These are phyloP conservation scores for Gambusia yucatana DNA, from an alignment of 2,797 vertebrate species.

Conservation along the genomic window DNA sequence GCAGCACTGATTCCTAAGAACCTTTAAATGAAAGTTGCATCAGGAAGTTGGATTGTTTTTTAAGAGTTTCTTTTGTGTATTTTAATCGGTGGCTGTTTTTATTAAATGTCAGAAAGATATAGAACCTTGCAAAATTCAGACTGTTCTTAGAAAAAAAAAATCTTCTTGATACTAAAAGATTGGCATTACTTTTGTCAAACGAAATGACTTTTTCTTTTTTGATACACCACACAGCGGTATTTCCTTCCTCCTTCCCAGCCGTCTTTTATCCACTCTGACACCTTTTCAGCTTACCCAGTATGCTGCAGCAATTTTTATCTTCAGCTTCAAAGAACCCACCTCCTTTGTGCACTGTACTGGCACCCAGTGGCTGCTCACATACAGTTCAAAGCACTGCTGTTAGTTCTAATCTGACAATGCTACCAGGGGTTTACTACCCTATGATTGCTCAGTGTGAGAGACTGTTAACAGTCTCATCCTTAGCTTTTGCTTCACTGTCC, in stretches of 20 bases:
- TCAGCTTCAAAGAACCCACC: slow-evolving; percentile 24
- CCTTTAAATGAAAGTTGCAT: neutral
- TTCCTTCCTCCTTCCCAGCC: slow-evolving; percentile 21
- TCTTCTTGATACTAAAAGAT: slow-evolving; percentile 24
- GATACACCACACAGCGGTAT: slow-evolving; percentile 23
- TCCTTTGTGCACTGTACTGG: slow-evolving; percentile 43
- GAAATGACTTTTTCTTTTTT: slow-evolving; percentile 10
- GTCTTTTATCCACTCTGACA: slow-evolving; percentile 38
- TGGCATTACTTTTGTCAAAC: slow-evolving; percentile 25
- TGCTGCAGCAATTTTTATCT: slow-evolving; percentile 39
- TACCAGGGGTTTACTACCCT: slow-evolving; percentile 8
- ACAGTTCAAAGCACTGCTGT: slow-evolving; percentile 42
- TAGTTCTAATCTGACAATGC: slow-evolving; percentile 29
- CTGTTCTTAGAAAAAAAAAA: neutral
- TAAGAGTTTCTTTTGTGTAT: neutral
- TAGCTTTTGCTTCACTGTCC: slow-evolving; percentile 8
- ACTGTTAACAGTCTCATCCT: slow-evolving; percentile 4
- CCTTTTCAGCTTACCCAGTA: slow-evolving; percentile 37
- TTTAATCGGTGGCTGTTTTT: neutral
- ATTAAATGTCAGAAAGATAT: slow-evolving; percentile 26
- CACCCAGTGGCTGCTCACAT: slow-evolving; percentile 52
- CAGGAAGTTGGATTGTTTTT: neutral
- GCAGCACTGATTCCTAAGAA: neutral
- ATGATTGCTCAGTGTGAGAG: slow-evolving; percentile 11
- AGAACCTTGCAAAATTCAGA: slow-evolving; percentile 2